A percentile compares a stretch with the other conserved stretches of the same genome.
These are phyloP conservation scores for Sporophila hypoxantha DNA, from an alignment of 2,113 vertebrate genomes.

Conservation along the genomic window DNA sequence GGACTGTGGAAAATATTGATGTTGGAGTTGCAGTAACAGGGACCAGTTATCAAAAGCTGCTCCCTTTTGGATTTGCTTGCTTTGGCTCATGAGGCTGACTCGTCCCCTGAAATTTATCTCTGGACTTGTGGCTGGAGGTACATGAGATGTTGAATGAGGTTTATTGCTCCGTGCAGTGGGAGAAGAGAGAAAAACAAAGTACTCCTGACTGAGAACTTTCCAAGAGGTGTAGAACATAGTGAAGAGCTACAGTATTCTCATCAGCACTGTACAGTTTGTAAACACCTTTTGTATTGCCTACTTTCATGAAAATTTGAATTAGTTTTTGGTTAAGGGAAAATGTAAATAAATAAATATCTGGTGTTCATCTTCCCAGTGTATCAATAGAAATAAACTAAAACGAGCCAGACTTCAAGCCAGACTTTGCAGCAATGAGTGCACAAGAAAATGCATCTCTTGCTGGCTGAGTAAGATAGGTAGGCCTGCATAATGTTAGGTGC, in stretches of 20 bases:
- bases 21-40: conserved; percentile 5
- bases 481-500: background rate
- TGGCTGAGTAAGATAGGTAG: background rate
- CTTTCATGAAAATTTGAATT: background rate
- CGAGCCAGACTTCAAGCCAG: background rate
- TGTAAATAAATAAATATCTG: background rate
- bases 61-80: conserved; percentile 26
- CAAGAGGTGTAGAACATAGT: background rate
- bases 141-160: background rate
- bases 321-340: background rate
- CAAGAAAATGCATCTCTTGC: background rate
- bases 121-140: background rate
- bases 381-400: background rate
- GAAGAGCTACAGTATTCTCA: background rate
- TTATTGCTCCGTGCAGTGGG: conserved; percentile 19
- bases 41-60: background rate
- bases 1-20: background rate
- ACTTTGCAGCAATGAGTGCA: background rate
- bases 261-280: background rate
- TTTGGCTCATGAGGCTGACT: conserved; percentile 3
- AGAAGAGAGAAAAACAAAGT: conserved; percentile 3
- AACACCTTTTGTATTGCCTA: background rate
- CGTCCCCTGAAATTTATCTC: conserved; percentile 13
- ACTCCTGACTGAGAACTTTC: background rate
- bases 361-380: background rate